Conservation (phyloP, 2,797 vertebrate species). For the Anguilla marmorata region DNA sequence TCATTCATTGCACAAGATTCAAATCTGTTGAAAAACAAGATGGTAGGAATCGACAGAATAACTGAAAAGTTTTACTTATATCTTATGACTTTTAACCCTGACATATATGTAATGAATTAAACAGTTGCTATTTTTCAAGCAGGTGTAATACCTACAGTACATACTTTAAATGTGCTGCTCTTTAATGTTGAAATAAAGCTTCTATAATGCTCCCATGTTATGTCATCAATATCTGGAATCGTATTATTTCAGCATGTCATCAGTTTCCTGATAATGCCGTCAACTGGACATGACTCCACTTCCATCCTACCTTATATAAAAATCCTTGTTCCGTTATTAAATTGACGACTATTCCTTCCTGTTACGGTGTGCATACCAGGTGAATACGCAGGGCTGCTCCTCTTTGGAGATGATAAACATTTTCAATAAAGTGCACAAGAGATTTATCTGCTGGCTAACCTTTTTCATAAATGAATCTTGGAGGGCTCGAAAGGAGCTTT, state of each 20-base stretch:
- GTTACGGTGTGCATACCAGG: not conserved
- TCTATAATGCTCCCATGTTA: no score
- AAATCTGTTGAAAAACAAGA: no score
- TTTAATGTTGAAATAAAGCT: no score
- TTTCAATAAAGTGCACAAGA: not conserved
- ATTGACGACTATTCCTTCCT: not conserved
- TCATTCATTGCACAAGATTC: no score
- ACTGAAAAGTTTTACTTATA: no score
- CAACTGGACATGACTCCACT: not conserved
- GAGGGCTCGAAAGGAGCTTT: not conserved
- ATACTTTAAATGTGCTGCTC: not conserved
- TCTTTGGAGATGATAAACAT: not conserved
- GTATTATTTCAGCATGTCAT: not conserved
- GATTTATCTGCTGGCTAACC: not conserved
- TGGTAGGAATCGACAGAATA: no score
- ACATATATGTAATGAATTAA: not conserved
- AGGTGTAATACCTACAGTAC: not conserved
- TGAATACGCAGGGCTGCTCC: not conserved
- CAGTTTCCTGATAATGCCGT: not conserved
- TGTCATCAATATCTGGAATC: no score
- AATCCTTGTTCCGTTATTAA: not conserved
- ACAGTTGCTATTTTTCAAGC: not conserved
- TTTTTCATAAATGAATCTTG: not conserved
- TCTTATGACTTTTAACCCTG: no score
- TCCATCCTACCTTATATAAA: not conserved